Evolutionary conservation across 2,797 vertebrate genomes (phyloP).

Genomic region (Cynodonichthys magdalenae): DNA sequence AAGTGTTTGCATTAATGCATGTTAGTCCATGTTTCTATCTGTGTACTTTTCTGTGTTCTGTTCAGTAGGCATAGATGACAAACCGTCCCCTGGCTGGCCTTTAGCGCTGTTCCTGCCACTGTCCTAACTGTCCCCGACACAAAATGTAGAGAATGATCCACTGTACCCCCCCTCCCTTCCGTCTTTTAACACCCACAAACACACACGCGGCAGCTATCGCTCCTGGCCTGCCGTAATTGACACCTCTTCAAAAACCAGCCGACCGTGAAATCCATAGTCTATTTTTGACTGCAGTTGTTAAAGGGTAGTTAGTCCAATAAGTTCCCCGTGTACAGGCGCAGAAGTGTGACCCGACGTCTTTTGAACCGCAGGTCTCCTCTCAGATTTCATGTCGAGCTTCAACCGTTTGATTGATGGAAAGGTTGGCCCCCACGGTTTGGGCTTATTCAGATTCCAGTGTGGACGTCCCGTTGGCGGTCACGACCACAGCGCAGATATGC

Average conservation of each 20-base stretch:
- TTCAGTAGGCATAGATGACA: conserved; percentile 56
- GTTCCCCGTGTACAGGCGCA: conserved; percentile 69
- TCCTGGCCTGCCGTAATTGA: conserved; percentile 60
- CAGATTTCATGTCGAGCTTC: conserved; percentile 45
- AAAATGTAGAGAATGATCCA: conserved; percentile 63
- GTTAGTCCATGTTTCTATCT: conserved; percentile 24
- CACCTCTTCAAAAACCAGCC: conserved; percentile 70
- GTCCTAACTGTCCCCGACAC: conserved; percentile 62
- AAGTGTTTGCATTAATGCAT: conserved; percentile 6
- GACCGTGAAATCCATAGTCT: conserved; percentile 63
- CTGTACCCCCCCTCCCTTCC: conserved; percentile 19
- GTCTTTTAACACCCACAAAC: conserved; percentile 35
- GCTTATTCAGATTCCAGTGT: conserved; percentile 17
- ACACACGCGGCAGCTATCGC: conserved; percentile 45
- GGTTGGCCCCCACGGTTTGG: conserved; percentile 13
- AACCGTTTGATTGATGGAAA: conserved; percentile 39
- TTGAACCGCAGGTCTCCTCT: conserved; percentile 44
- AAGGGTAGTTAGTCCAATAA: conserved; percentile 65
- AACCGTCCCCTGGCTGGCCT: conserved; percentile 69
- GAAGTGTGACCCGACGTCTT: conserved; percentile 59
- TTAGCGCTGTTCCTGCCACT: conserved; percentile 62
- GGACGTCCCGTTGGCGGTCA: conserved; percentile 5
- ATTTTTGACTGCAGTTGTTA: conserved; percentile 75
- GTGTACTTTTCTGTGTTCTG: conserved; percentile 39
- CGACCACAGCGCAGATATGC: conserved; percentile 1